Percentiles rank a stretch among this genome's conserved stretches.
Conservation (phyloP, 2,888 invertebrate species). For the Ptycholaimellus sp. region DNA sequence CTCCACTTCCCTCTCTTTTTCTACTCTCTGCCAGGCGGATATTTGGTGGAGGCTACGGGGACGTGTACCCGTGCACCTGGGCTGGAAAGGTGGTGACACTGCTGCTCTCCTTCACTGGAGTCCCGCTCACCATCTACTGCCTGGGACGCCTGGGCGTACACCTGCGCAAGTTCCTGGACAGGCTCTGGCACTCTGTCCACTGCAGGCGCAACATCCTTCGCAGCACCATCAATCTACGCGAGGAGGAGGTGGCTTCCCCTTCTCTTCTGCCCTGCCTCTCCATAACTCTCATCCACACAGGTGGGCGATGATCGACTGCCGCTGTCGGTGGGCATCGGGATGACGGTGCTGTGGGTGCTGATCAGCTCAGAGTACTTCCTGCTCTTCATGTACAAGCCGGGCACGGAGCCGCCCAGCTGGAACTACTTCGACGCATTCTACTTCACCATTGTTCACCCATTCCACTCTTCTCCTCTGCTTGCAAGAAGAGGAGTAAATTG, state of each 20-base stretch:
- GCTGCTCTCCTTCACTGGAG: background rate
- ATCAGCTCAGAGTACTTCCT: background rate
- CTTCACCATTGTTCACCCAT: conserved; percentile 1
- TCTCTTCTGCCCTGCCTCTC: background rate
- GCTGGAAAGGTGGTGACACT: background rate
- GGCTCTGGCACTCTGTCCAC: background rate
- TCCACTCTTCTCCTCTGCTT: too few species aligned
- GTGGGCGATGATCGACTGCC: background rate
- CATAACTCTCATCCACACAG: background rate
- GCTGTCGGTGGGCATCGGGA: background rate
- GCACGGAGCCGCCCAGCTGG: background rate
- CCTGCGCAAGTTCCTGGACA: background rate
- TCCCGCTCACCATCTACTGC: conserved; percentile 1
- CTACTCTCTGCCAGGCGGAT: too few species aligned
- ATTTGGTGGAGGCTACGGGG: conserved; percentile 1
- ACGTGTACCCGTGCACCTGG: background rate
- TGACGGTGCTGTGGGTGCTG: background rate
- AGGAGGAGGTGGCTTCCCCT: too few species aligned
- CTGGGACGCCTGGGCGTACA: background rate
- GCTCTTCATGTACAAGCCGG: background rate
- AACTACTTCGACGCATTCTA: background rate
- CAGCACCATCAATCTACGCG: too few species aligned
- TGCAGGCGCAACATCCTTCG: too few species aligned
- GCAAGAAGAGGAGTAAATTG: too few species aligned
- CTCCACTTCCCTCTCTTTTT: too few species aligned